Conservation (phyloP, 2,113 vertebrate genomes). For the Garra rufa region DNA sequence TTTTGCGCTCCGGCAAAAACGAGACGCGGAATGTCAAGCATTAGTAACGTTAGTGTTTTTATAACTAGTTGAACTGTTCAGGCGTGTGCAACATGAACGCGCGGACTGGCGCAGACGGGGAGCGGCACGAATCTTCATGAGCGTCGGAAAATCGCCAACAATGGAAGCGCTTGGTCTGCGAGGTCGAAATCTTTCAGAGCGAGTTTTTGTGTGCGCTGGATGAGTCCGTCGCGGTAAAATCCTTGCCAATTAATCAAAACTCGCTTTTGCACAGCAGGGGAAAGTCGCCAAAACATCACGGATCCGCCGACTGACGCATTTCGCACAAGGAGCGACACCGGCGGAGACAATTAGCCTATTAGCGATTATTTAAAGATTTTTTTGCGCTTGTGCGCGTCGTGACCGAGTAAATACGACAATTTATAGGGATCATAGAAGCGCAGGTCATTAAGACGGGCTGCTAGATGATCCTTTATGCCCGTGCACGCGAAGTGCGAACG, state of each 20-base stretch:
- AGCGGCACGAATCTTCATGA: conserved; percentile 79
- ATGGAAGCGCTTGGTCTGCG: conserved; percentile 72
- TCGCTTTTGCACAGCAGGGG: conserved; percentile 10
- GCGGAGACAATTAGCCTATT: conserved; percentile 9
- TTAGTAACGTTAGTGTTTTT: neutral
- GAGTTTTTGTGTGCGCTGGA: neutral
- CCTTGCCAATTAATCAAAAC: neutral
- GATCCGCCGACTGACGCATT: conserved; percentile 50
- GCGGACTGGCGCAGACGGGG: conserved; percentile 81
- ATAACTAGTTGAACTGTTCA: conserved; percentile 23
- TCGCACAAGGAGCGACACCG: conserved; percentile 24
- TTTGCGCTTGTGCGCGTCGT: neutral
- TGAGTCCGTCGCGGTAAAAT: neutral
- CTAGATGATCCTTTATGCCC: conserved; percentile 25
- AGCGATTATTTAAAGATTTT: conserved; percentile 2
- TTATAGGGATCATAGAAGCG: neutral
- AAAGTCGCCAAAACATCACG: conserved; percentile 45
- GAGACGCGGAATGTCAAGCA: conserved; percentile 5
- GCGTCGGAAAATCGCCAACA: conserved; percentile 59
- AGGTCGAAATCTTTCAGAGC: neutral
- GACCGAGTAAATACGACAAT: neutral
- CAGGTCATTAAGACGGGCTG: conserved; percentile 58
- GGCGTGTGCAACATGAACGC: conserved; percentile 64
- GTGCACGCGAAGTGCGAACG: conserved; percentile 71
- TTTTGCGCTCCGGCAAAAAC: neutral